A percentile compares a stretch with the other conserved stretches of the same genome.
Evolutionary conservation across 2,113 vertebrate species (phyloP).

Genomic region (Sinocyclocheilus grahami): DNA sequence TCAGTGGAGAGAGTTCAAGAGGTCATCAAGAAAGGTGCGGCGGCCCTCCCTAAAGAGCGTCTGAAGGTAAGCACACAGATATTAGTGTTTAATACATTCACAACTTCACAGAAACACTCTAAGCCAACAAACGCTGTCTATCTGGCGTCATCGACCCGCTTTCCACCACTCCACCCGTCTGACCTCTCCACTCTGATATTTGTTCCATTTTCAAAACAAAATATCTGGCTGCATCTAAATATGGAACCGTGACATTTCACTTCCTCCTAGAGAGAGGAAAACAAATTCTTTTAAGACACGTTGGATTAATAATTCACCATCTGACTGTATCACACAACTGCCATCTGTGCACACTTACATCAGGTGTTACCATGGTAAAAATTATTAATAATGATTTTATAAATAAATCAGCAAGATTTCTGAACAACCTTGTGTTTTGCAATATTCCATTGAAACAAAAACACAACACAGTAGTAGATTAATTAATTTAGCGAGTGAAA

Average conservation of each 20-base stretch:
- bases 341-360: background rate
- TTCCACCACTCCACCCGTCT: background rate
- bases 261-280: background rate
- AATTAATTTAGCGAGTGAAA: background rate
- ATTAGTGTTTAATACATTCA: background rate
- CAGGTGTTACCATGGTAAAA: background rate
- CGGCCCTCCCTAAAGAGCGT: conserved; percentile 92
- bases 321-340: background rate
- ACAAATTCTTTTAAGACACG: background rate
- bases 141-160: background rate
- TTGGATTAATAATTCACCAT: background rate
- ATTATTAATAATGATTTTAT: background rate
- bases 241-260: conserved; percentile 1
- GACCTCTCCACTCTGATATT: conserved; percentile 1
- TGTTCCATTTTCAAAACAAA: conserved; percentile 6
- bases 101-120: background rate
- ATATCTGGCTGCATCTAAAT: background rate
- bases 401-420: background rate
- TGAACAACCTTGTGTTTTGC: background rate
- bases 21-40: conserved; percentile 96
- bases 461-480: background rate
- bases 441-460: background rate
- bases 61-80: conserved; percentile 83
- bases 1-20: conserved; percentile 96
- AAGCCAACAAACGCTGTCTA: background rate